Evolutionary conservation across 2,888 invertebrate genomes (phyloP), one percentile per base, ranked within the genome.

Genomic region (Epiblema foenella): DNA sequence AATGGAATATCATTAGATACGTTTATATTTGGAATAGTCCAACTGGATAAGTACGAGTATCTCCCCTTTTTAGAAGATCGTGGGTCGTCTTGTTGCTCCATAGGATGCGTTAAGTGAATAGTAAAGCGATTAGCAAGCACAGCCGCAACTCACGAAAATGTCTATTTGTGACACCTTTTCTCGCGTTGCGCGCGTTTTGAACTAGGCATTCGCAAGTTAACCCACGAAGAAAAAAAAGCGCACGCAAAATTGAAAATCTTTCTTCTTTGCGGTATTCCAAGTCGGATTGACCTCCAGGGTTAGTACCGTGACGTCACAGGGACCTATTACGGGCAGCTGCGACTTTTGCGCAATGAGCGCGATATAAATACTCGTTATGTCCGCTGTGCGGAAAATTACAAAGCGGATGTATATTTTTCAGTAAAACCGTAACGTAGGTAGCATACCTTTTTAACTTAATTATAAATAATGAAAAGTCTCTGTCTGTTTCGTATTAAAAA

Each of bases 261-360:
- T n/a, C 7, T n/a, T 15, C 7, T 46, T n/a, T 46, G 8, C 46
- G n/a, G 4, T n/a, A 46, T 12, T n/a, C 8, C 7, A n/a, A 46
- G n/a, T 46, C n/a, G 12, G 15, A n/a, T 46, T 46, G n/a, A 46
- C 15, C 46, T 46, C 46, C 46, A 1, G n/a, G 66, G 62, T 39
- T 56, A 2, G 39, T 46, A n/a, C 17, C 33, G 37, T 56, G 54
- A 39, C 66, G 60, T 51, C 56, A 51, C 17, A 17, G n/a, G 68
- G 20, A 51, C 52, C 39, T 60, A 69, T 65, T 69, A 56, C 20
- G 49, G 42, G 24, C 68, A 68, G 68, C 68, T 59, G 68, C 12
- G 51, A 18, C 18, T 37, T 18, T n/a, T 12, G 12, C 24, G 56
- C 24, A 60, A 60, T 46, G 18, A 37, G 37, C 39, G n/a, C 15